Conservation (phyloP, 2,113 vertebrate genomes). For the Nannobrachium achirus region DNA sequence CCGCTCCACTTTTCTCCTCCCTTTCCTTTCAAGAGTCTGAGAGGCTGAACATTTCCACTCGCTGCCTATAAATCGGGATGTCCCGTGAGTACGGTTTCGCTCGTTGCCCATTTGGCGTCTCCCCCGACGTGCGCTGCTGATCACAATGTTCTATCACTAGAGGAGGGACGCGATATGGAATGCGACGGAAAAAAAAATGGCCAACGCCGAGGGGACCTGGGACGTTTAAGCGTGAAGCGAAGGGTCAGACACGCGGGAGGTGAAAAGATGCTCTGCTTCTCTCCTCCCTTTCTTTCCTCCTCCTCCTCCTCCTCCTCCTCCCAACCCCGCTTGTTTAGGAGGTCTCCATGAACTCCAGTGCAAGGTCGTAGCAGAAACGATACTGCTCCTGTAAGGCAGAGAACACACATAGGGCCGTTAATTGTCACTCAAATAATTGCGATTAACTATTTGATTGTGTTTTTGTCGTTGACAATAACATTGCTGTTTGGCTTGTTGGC, state of each 20-base stretch:
- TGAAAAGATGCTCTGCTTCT: conserved; percentile 37
- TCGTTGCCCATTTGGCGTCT: conserved; percentile 13
- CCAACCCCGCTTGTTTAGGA: conserved; percentile 78
- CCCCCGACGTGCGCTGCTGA: background rate
- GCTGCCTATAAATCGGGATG: conserved; percentile 15
- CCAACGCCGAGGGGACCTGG: conserved; percentile 34
- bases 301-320: conserved; percentile 18
- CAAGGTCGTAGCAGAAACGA: too few relatives aligned
- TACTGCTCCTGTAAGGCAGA: too few relatives aligned
- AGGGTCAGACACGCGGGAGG: conserved; percentile 42
- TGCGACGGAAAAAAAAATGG: conserved; percentile 50
- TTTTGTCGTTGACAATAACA: too few relatives aligned
- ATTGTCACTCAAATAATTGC: too few relatives aligned
- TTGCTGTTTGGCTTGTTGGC: too few relatives aligned
- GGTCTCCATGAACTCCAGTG: too few relatives aligned
- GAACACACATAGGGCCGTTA: too few relatives aligned
- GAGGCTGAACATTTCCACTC: conserved; percentile 39
- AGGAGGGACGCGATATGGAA: conserved; percentile 35
- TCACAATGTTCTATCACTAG: background rate
- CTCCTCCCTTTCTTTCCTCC: conserved; percentile 21
- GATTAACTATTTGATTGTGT: too few relatives aligned
- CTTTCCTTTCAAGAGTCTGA: conserved; percentile 27
- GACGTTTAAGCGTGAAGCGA: conserved; percentile 38
- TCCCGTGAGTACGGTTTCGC: conserved; percentile 12
- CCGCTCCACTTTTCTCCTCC: too few relatives aligned